Evolutionary conservation across 2,113 vertebrate genomes (phyloP), one percentile per base, ranked within the genome.

Genomic region (Melierax canorus): DNA sequence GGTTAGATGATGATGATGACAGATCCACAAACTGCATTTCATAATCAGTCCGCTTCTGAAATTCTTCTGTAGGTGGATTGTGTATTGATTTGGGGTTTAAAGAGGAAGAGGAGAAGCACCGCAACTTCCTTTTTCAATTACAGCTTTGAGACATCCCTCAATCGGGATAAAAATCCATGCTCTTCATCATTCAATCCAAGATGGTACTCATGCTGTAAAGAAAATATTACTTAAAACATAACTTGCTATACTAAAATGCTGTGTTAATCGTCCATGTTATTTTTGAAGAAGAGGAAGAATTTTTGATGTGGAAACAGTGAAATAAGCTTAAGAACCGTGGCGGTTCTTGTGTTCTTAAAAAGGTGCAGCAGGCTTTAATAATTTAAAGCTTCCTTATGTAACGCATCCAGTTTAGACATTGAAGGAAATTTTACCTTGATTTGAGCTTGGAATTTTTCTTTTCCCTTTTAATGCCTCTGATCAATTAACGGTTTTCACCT

Each of bases 351-450:
- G 30, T 60, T 81, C 67, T 50, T 73, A 36, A 69, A 73, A 92
- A 73, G 39, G 41, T 94, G 68, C 2, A 0, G 7, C 38, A 41
- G 63, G 5, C 50, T 86, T 92, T 32, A 77, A 50, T 86, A 87
- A 83, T 60, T 46, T 39, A 79, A 82, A 76, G 36, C 38, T 94
- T 66, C 83, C 15, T 60, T 73, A 38, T 2, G 2, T 83, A 66
- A 58, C 1, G 0, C 6, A 8, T 48, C 55, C 30, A 45, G 0
- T 73, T 56, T 53, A 45, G 50, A 27, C 7, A 3, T 13, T 63
- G 55, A 88, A 56, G 19, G 63, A 79, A 69, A 23, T 12, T 78
- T 73, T 80, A 73, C 46, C 50, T 79, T 17, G 1, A 8, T 86
- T 43, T 86, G 53, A 86, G 53, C 86, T 79, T 92, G 91, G 68